phyloP scores from a whole-genome alignment of 30 jellyfish, hydroid and myxozoan genomes.

The Aurelia aurita complex sp. Pacific region DNA sequence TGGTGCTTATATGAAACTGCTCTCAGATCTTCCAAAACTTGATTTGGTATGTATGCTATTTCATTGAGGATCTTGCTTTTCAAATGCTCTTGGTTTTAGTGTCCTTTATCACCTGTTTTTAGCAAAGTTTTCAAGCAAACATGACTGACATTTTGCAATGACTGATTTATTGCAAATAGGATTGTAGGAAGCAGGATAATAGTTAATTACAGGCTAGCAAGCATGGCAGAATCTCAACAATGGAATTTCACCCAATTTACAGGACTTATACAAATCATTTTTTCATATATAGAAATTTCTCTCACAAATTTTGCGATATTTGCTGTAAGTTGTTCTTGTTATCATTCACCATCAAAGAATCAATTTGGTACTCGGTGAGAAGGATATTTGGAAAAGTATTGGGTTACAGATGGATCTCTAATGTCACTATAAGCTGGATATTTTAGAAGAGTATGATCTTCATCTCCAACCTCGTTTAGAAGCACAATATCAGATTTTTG shows the following conservation, averaged over 20 bases:
- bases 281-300: background rate
- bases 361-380: background rate
- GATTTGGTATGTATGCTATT: slow-evolving; percentile 43
- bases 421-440: background rate
- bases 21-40: slow-evolving; percentile 75
- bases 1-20: slow-evolving; percentile 92
- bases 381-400: background rate
- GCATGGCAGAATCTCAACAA: background rate
- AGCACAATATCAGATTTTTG: background rate
- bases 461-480: background rate
- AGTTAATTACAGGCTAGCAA: background rate
- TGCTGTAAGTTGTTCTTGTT: background rate
- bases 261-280: background rate
- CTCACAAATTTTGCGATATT: slow-evolving; percentile 1
- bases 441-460: background rate
- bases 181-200: background rate
- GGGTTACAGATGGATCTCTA: background rate
- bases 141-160: background rate
- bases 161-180: background rate
- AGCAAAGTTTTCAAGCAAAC: too few species aligned
- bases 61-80: background rate
- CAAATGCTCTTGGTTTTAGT: too few species aligned
- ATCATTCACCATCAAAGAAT: background rate
- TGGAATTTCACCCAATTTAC: background rate
- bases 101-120: too few species aligned